Base-by-base conservation (phyloP, 2,113 vertebrate genomes). In the Brachypteracias leptosomus region DNA sequence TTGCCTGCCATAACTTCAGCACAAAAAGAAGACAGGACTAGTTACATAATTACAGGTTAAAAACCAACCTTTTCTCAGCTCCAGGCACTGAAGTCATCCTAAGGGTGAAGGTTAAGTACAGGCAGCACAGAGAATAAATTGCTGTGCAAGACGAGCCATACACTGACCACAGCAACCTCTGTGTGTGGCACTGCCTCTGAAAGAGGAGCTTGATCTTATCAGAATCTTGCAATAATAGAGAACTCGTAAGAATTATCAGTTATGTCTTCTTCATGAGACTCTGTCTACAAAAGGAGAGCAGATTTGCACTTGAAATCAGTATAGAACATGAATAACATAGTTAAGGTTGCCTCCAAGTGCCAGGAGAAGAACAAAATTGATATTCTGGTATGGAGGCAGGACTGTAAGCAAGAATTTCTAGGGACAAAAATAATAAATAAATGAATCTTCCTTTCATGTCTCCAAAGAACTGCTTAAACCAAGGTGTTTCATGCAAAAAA, bases 11-110 rank as follows among this genome's bases (percentile, higher is more conserved):
- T 70, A 90, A 90, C 59, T 90, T 80, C 35, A 90, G 59, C 26
- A 55, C 44, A 59, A 77, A 87, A 85, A 55, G 40, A 35, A 66
- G 9, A 17, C 51, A 40, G 8, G 11, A 79, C 58, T 87, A 82
- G 93, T 88, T 94, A 71, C 54, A 54, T 87, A 93, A 95, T 74
- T 95, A 74, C 76, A 89, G 90, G 65, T 96, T 93, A 77, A 88
- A 80, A 93, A 77, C 72, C 40, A 0, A 80, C 75, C 72, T 42
- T 74, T 84, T 63, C 90, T 67, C 86, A 85, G 80, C 58, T 91
- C 80, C 40, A 6, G 59, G 75, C 66, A 42, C 79, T 59, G 26
- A 71, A 81, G 55, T 67, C 42, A 91, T 89, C 80, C 62, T 71
- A 81, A 95, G 52, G 79, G 80, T 44, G 79, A 74, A 81, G 63